Percentiles rank a stretch among this genome's conserved stretches.
phyloP scores from a whole-genome alignment of 2,888 invertebrate species.

The Adela reaumurella region DNA sequence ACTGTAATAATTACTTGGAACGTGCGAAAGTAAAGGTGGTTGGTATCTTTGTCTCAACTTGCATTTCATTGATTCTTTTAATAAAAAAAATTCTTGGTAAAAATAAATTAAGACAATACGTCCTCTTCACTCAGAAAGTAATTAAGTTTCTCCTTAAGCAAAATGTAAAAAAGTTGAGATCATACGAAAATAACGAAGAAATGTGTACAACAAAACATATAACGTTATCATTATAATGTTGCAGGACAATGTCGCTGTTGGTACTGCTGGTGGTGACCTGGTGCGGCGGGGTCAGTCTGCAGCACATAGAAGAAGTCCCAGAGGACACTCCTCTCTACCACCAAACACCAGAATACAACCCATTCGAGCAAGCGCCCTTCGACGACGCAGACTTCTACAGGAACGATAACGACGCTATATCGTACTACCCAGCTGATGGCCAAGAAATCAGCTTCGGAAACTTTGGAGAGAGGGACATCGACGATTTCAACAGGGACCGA shows the following conservation, averaged over 20 bases:
- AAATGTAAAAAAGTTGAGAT: too few relatives aligned
- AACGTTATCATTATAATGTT: constrained; percentile 9
- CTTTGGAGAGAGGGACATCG: constrained; percentile 6
- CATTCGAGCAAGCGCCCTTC: constrained; percentile 17
- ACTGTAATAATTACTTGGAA: too few relatives aligned
- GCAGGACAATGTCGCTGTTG: constrained; percentile 41
- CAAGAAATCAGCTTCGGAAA: background rate
- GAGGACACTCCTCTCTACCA: constrained; percentile 17
- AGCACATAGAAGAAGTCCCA: constrained; percentile 23
- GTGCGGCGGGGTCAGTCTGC: constrained; percentile 34
- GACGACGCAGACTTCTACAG: constrained; percentile 16
- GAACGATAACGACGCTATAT: constrained; percentile 13
- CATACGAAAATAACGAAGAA: too few relatives aligned
- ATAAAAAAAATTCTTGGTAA: too few relatives aligned
- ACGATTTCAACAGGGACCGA: constrained; percentile 16
- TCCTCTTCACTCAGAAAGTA: too few relatives aligned
- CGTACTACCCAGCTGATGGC: background rate
- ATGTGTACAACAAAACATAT: too few relatives aligned
- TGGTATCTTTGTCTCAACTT: too few relatives aligned
- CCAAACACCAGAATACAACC: constrained; percentile 22
- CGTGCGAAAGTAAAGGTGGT: too few relatives aligned
- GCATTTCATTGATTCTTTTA: too few relatives aligned
- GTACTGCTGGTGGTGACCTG: constrained; percentile 34
- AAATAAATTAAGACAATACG: too few relatives aligned
- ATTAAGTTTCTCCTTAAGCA: too few relatives aligned